A percentile compares a stretch with the other conserved stretches of the same genome.
Evolutionary conservation across 2,113 vertebrate species (phyloP).

Genomic region (Drymodes brunneopygia): DNA sequence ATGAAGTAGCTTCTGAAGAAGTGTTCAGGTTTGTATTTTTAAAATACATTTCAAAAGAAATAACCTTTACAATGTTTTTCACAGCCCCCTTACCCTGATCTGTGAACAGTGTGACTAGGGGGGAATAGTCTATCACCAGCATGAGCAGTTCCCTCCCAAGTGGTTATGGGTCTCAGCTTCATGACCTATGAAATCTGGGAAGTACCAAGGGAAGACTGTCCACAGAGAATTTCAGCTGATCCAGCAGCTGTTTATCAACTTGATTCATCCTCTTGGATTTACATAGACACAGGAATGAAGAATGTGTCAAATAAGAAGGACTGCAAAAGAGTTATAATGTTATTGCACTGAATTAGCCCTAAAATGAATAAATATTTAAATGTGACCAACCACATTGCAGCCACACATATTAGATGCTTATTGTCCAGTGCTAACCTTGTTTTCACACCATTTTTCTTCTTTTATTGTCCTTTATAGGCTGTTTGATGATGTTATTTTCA

Average conservation of each 20-base stretch:
- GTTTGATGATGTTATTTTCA: conserved; percentile 20
- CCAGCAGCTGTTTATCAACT: neutral
- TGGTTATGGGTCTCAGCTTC: neutral
- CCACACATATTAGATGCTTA: neutral
- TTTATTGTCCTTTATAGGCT: neutral
- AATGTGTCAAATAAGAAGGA: neutral
- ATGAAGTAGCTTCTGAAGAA: neutral
- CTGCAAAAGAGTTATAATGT: neutral
- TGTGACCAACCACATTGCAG: neutral
- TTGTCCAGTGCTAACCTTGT: conserved; percentile 1
- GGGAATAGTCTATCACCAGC: neutral
- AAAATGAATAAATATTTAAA: conserved; percentile 52
- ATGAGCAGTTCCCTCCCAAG: neutral
- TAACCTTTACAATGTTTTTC: neutral
- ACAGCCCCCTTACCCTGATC: neutral
- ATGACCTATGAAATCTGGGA: neutral
- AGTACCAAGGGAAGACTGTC: neutral
- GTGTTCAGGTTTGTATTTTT: neutral
- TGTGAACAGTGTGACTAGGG: neutral
- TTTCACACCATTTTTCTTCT: conserved; percentile 37
- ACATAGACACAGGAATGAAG: neutral
- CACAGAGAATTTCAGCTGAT: neutral
- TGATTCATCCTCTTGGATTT: neutral
- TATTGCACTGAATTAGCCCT: neutral
- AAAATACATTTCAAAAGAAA: neutral